phyloP scores from a whole-genome alignment of 2,888 invertebrate genomes.

The Apamea crenata region DNA sequence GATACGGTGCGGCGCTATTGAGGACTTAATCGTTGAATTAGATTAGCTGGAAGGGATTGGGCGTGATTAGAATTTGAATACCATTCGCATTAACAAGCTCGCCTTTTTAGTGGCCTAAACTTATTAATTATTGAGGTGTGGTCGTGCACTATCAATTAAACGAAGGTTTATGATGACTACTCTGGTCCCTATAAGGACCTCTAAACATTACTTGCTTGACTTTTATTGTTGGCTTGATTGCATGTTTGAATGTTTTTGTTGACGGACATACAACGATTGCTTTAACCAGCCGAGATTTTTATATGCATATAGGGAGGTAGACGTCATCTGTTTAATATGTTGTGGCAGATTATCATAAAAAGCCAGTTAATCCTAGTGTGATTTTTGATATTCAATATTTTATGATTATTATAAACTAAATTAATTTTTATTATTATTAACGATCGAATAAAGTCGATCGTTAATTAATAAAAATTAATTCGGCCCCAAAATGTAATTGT shows the following conservation, averaged over 20 bases:
- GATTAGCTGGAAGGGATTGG: slow-evolving; percentile 68
- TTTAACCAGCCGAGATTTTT: neutral
- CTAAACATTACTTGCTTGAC: slow-evolving; percentile 30
- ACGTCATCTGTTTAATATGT: neutral
- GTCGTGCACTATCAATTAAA: slow-evolving; percentile 49
- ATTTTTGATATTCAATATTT: slow-evolving; percentile 14
- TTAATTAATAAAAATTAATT: neutral
- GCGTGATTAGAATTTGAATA: slow-evolving; percentile 62
- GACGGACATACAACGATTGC: slow-evolving; percentile 8
- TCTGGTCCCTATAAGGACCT: slow-evolving; percentile 26
- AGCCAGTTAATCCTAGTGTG: slow-evolving; percentile 19
- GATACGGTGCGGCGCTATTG: slow-evolving; percentile 77
- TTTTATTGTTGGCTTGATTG: slow-evolving; percentile 49
- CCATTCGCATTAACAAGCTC: slow-evolving; percentile 48
- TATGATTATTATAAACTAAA: neutral
- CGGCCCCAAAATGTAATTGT: neutral
- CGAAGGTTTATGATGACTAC: slow-evolving; percentile 42
- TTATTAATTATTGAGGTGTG: slow-evolving; percentile 59
- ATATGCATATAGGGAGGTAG: neutral
- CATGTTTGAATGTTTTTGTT: slow-evolving; percentile 29
- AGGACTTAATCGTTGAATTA: slow-evolving; percentile 69
- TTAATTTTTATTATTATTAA: too few species aligned
- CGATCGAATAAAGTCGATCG: neutral
- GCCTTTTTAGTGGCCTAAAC: slow-evolving; percentile 48
- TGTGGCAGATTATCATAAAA: slow-evolving; percentile 23